Evolutionary conservation across 2,888 invertebrate species (phyloP).

Genomic region (Acleris emargana): DNA sequence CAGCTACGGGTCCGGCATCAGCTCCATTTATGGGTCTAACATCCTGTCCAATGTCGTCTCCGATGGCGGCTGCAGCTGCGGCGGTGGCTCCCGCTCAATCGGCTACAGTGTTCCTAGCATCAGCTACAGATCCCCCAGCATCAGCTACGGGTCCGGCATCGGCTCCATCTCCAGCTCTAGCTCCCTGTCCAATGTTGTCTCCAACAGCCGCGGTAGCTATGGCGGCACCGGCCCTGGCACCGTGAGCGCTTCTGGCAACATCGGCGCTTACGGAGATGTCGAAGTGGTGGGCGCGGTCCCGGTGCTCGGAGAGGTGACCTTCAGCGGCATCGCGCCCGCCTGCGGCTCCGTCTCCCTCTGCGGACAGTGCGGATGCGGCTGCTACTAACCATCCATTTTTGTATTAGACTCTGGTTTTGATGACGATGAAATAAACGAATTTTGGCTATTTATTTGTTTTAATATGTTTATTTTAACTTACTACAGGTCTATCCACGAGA

Average conservation of each 20-base stretch:
- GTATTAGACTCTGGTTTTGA: too few species aligned
- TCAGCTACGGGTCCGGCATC: neutral
- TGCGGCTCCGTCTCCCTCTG: constrained; percentile 31
- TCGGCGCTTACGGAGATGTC: constrained; percentile 12
- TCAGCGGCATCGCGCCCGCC: constrained; percentile 14
- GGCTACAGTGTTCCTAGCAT: too few species aligned
- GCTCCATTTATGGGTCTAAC: neutral
- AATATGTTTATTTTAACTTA: too few species aligned
- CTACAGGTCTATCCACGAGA: too few species aligned
- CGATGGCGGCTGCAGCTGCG: neutral
- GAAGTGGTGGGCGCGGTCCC: constrained; percentile 26
- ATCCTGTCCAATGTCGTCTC: neutral
- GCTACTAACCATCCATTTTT: neutral
- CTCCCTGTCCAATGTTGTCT: neutral
- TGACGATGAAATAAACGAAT: too few species aligned
- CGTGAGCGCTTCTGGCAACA: constrained; percentile 11
- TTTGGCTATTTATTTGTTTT: too few species aligned
- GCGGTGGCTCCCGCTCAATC: neutral
- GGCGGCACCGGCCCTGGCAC: constrained; percentile 26
- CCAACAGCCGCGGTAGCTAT: constrained; percentile 4
- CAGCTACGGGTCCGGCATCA: neutral
- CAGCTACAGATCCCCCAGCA: neutral
- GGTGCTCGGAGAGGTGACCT: constrained; percentile 21
- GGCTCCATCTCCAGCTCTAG: neutral
- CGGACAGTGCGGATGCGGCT: constrained; percentile 21